phyloP scores from a whole-genome alignment of 2,888 invertebrate species.

The Auanema freiburgensis region DNA sequence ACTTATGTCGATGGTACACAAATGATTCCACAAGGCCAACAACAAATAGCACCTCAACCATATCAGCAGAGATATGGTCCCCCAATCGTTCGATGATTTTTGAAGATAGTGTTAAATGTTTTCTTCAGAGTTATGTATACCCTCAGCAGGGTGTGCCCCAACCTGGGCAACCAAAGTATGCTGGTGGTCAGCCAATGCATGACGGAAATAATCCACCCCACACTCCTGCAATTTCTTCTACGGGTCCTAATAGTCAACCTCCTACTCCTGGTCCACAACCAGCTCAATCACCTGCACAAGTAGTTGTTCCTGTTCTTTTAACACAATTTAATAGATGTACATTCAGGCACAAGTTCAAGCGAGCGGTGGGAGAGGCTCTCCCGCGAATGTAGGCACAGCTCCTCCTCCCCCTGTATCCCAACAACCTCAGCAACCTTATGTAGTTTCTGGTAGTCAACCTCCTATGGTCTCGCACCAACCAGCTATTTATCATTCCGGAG shows the following conservation, averaged over 20 bases:
- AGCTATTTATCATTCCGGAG: no score
- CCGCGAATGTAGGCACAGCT: background rate
- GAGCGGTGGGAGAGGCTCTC: background rate
- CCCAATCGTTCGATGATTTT: constrained; percentile 9
- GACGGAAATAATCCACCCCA: no score
- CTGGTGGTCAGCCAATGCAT: no score
- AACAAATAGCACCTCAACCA: constrained; percentile 10
- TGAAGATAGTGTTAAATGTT: background rate
- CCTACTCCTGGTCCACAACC: no score
- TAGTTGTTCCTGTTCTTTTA: no score
- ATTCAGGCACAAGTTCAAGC: no score
- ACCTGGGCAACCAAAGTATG: no score
- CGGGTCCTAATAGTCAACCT: no score
- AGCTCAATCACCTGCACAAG: no score
- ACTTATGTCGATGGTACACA: constrained; percentile 12
- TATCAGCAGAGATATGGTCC: constrained; percentile 16
- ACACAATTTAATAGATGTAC: no score
- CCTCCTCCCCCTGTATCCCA: background rate
- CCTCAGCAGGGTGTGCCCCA: constrained; percentile 3
- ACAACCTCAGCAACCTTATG: background rate
- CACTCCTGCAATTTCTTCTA: no score
- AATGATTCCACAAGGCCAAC: constrained; percentile 15
- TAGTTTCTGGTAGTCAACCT: background rate
- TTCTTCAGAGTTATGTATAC: constrained; percentile 15
- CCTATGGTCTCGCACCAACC: no score